Conservation (phyloP, 92 coral and sea anemone genomes). For the Bergia puertoricense region DNA sequence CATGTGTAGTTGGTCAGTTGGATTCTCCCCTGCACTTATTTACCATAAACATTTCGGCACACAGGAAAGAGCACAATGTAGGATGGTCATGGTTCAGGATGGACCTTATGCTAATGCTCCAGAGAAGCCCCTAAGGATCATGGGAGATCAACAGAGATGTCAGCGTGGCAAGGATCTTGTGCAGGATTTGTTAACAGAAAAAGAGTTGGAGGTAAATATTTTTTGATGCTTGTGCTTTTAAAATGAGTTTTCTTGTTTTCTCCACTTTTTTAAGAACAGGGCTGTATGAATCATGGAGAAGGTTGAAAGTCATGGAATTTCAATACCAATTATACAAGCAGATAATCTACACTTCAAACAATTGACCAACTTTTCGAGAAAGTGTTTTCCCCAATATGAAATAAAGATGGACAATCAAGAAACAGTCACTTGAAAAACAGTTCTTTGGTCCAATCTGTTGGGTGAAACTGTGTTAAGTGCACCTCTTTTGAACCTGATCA, state of each 20-base stretch:
- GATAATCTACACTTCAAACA: too few species aligned
- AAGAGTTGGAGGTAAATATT: slow-evolving; percentile 85
- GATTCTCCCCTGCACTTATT: background rate
- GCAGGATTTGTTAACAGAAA: slow-evolving; percentile 93
- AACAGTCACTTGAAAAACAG: too few species aligned
- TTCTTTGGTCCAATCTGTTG: too few species aligned
- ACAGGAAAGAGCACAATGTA: slow-evolving; percentile 98
- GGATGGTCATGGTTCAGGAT: slow-evolving; percentile 99
- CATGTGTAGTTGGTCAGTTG: background rate
- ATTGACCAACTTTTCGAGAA: too few species aligned
- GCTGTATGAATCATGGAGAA: too few species aligned
- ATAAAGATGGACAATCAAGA: too few species aligned
- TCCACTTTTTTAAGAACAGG: background rate
- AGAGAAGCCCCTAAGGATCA: slow-evolving; percentile 94
- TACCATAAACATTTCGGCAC: background rate
- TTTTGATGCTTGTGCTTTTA: background rate
- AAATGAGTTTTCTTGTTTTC: background rate
- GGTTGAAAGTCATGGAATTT: too few species aligned
- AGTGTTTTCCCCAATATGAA: too few species aligned
- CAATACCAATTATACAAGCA: too few species aligned
- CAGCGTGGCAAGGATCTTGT: slow-evolving; percentile 96
- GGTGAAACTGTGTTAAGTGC: too few species aligned
- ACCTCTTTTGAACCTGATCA: too few species aligned
- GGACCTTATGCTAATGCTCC: slow-evolving; percentile 93
- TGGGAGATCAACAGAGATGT: slow-evolving; percentile 94